A percentile compares a stretch with the other conserved stretches of the same genome.
phyloP scores from a whole-genome alignment of 2,797 vertebrate species.

The Diglossa cyanea region DNA sequence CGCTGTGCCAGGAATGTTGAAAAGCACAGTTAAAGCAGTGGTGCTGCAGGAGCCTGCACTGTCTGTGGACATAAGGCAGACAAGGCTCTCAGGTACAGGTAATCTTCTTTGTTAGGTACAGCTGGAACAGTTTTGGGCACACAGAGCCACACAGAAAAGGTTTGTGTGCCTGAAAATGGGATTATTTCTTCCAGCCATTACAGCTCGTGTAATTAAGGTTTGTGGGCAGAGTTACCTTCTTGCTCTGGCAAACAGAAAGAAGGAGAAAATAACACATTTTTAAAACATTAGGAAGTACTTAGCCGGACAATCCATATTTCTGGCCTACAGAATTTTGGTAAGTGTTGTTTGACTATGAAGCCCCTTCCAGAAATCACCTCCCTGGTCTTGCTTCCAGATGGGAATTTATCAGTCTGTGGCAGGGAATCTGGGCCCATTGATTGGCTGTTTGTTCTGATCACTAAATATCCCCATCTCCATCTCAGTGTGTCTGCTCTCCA shows the following conservation, averaged over 20 bases:
- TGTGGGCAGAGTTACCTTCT: background rate
- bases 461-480: background rate
- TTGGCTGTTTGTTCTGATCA: background rate
- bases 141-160: background rate
- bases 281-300: background rate
- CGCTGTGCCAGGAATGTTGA: background rate
- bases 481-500: background rate
- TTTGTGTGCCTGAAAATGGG: slow-evolving; percentile 7
- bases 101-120: slow-evolving; percentile 25
- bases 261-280: background rate
- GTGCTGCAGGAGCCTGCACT: background rate
- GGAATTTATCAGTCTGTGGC: background rate
- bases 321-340: background rate
- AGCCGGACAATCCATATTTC: background rate
- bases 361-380: background rate
- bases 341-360: background rate
- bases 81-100: slow-evolving; percentile 1
- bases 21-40: background rate
- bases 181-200: background rate
- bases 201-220: background rate
- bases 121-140: slow-evolving; percentile 12
- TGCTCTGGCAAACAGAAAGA: background rate
- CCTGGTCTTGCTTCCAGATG: background rate
- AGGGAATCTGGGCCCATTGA: background rate
- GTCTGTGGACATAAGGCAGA: slow-evolving; percentile 6